These are phyloP conservation scores for Trogon surrucura DNA, from an alignment of 2,113 vertebrate genomes.

Conservation along the genomic window DNA sequence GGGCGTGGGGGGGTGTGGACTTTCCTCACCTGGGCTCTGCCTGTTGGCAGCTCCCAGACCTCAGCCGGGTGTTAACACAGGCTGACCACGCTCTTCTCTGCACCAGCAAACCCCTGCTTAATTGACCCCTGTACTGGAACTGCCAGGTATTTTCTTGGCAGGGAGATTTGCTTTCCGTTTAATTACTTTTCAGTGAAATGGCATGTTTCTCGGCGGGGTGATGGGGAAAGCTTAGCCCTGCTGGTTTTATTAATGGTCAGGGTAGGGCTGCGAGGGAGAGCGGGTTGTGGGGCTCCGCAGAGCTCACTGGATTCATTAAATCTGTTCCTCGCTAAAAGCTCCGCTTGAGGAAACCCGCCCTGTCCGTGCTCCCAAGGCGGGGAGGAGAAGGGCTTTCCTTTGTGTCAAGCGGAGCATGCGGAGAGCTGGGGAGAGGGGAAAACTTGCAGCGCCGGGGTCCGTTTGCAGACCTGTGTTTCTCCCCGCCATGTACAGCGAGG, in stretches of 20 bases:
- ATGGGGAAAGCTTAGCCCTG: background rate
- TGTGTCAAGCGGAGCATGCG: constrained; percentile 36
- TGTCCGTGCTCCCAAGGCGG: accelerated
- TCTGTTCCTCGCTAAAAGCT: background rate
- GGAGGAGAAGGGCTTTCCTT: constrained; percentile 57
- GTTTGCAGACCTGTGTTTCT: background rate
- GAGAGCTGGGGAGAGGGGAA: background rate
- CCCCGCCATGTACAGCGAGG: background rate
- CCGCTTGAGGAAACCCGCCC: background rate
- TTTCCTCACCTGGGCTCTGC: background rate
- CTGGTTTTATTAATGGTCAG: constrained; percentile 47
- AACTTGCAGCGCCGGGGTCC: background rate
- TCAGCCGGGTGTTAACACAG: background rate
- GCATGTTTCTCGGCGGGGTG: background rate
- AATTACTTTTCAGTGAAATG: constrained; percentile 65
- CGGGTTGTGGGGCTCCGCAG: background rate
- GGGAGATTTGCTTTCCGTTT: constrained; percentile 48
- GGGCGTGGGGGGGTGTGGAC: too few species aligned
- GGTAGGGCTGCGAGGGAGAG: background rate
- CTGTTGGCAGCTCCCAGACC: background rate
- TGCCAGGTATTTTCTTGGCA: constrained; percentile 63
- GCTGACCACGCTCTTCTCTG: background rate
- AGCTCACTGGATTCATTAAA: background rate
- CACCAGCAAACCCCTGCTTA: background rate
- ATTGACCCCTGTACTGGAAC: background rate